phyloP scores from a whole-genome alignment of 2,888 invertebrate species.

The Phrixothrix hirtus region DNA sequence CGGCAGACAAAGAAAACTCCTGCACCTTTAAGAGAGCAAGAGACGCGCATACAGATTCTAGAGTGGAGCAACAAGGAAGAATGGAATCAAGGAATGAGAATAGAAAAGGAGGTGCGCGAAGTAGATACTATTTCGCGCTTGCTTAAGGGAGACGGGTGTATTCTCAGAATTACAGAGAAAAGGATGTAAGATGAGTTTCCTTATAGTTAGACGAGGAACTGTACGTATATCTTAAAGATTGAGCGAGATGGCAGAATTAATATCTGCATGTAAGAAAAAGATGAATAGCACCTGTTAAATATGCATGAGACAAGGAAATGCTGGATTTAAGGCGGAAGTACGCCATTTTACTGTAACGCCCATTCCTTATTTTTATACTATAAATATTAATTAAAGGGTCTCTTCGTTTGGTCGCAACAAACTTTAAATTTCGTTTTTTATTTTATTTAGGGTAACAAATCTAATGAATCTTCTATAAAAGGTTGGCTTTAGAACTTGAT shows the following conservation, averaged over 20 bases:
- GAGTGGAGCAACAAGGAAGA: slow-evolving; percentile 18
- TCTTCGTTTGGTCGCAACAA: background rate
- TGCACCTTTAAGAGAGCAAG: slow-evolving; percentile 48
- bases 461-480: too few relatives aligned
- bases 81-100: slow-evolving; percentile 35
- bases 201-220: slow-evolving; percentile 25
- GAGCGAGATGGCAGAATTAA: slow-evolving; percentile 27
- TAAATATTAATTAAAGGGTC: slow-evolving; percentile 4
- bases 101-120: slow-evolving; percentile 32
- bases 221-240: slow-evolving; percentile 32
- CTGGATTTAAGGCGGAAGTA: slow-evolving; percentile 54
- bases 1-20: slow-evolving; percentile 52
- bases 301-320: slow-evolving; percentile 55
- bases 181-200: slow-evolving; percentile 31
- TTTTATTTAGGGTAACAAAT: background rate
- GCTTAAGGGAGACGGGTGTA: slow-evolving; percentile 27
- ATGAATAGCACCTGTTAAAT: slow-evolving; percentile 52
- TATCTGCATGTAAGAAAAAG: slow-evolving; percentile 33
- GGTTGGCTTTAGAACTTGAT: too few relatives aligned
- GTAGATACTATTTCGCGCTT: slow-evolving; percentile 23
- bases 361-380: slow-evolving; percentile 32
- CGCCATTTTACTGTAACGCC: slow-evolving; percentile 53
- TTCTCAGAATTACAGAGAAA: slow-evolving; percentile 29
- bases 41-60: slow-evolving; percentile 38
- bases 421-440: background rate